phyloP scores from a whole-genome alignment of 2,113 vertebrate species.

The Pelecanoides urinatrix region DNA sequence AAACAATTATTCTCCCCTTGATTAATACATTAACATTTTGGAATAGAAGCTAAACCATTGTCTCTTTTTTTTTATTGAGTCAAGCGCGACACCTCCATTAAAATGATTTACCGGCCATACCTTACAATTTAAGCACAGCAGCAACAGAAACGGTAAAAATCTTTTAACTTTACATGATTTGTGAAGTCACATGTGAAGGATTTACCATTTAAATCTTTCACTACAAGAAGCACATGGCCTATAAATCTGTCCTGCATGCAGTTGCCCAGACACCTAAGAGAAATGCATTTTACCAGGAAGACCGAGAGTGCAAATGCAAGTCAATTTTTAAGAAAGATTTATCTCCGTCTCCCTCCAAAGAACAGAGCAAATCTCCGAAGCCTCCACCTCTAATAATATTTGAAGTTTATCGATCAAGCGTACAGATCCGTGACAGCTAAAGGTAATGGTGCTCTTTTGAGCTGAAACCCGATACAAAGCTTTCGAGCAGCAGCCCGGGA shows the following conservation, averaged over 20 bases:
- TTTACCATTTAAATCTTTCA: constrained; percentile 92
- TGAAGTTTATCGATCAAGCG: constrained; percentile 92
- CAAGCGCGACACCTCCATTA: constrained; percentile 85
- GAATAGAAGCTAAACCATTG: constrained; percentile 81
- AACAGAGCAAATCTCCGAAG: constrained; percentile 85
- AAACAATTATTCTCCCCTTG: constrained; percentile 83
- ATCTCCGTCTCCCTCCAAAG: constrained; percentile 81
- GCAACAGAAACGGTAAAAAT: constrained; percentile 90
- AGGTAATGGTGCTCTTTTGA: constrained; percentile 85
- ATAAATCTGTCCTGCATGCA: constrained; percentile 83
- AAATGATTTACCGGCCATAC: constrained; percentile 85
- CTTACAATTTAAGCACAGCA: constrained; percentile 85
- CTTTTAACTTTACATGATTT: constrained; percentile 90
- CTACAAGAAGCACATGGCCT: constrained; percentile 84
- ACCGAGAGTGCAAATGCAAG: constrained; percentile 81
- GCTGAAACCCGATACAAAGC: constrained; percentile 79
- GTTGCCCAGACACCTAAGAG: constrained; percentile 75
- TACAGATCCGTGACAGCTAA: constrained; percentile 86
- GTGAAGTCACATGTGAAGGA: constrained; percentile 92
- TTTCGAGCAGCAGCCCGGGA: constrained; percentile 79
- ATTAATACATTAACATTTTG: constrained; percentile 87
- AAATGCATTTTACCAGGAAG: constrained; percentile 83
- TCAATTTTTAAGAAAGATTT: constrained; percentile 91
- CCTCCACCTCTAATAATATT: constrained; percentile 90
- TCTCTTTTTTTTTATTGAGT: constrained; percentile 69